Evolutionary conservation across 2,888 invertebrate genomes (phyloP).

Genomic region (Sesia apiformis): DNA sequence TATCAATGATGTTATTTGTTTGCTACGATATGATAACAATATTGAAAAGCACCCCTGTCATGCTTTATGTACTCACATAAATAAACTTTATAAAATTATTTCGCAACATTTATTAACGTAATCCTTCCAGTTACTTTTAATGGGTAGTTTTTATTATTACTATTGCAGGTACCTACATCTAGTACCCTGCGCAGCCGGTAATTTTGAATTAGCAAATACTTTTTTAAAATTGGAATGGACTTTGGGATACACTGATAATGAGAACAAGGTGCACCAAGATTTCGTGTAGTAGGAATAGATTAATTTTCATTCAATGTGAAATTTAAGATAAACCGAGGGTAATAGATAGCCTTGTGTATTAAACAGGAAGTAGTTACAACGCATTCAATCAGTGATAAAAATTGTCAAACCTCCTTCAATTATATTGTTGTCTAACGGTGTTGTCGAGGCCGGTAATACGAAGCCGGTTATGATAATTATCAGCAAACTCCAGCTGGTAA

Average conservation of each 20-base stretch:
- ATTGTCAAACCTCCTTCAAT: conserved; percentile 40
- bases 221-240: conserved; percentile 13
- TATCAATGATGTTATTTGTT: too few relatives aligned
- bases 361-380: conserved; percentile 17
- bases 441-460: conserved; percentile 23
- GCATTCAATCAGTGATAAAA: conserved; percentile 22
- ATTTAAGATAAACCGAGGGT: conserved; percentile 1
- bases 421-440: conserved; percentile 13
- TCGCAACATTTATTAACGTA: too few relatives aligned
- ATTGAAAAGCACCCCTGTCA: too few relatives aligned
- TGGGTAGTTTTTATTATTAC: too few relatives aligned
- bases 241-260: conserved; percentile 21
- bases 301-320: neutral
- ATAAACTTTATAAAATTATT: too few relatives aligned
- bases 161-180: too few relatives aligned
- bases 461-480: conserved; percentile 29
- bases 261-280: conserved; percentile 23
- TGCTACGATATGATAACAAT: too few relatives aligned
- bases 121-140: too few relatives aligned
- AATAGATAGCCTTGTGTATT: conserved; percentile 11
- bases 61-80: too few relatives aligned
- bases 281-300: neutral
- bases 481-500: conserved; percentile 25
- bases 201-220: too few relatives aligned
- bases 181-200: too few relatives aligned